Percentiles rank a stretch among this genome's conserved stretches.
Conservation (phyloP, 37 sponge, comb jelly and placozoan genomes). For the Hexactinellida sp. region DNA sequence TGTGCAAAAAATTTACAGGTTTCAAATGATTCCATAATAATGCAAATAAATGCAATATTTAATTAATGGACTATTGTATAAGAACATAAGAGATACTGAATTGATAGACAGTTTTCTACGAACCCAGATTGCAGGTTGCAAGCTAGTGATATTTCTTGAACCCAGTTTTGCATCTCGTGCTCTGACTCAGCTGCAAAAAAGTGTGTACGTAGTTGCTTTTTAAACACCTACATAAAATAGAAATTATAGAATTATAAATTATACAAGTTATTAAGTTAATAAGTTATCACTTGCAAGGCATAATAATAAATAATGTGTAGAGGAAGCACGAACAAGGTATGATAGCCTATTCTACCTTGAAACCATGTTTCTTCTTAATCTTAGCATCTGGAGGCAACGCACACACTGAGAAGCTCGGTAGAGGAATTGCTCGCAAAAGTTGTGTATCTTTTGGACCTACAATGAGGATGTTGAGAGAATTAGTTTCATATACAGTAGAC, state of each 20-base stretch:
- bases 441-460: constrained; percentile 7
- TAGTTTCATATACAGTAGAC: too few relatives aligned
- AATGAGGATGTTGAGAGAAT: not conserved
- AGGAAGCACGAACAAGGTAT: too few relatives aligned
- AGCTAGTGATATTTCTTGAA: not conserved
- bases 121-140: constrained; percentile 9
- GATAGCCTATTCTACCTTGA: not conserved
- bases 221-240: not conserved
- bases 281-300: too few relatives aligned
- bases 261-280: not conserved
- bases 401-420: not conserved
- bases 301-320: too few relatives aligned
- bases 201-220: not conserved
- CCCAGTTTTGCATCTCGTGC: not conserved
- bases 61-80: too few relatives aligned
- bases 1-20: too few relatives aligned
- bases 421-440: not conserved
- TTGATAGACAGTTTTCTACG: too few relatives aligned
- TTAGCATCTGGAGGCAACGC: not conserved
- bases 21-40: too few relatives aligned
- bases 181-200: not conserved
- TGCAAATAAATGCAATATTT: too few relatives aligned
- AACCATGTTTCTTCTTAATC: not conserved
- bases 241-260: not conserved
- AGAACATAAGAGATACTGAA: too few relatives aligned